Evolutionary conservation across 2,113 vertebrate genomes (phyloP), one percentile per base, ranked within the genome.

Genomic region (Pollimyrus isidori): DNA sequence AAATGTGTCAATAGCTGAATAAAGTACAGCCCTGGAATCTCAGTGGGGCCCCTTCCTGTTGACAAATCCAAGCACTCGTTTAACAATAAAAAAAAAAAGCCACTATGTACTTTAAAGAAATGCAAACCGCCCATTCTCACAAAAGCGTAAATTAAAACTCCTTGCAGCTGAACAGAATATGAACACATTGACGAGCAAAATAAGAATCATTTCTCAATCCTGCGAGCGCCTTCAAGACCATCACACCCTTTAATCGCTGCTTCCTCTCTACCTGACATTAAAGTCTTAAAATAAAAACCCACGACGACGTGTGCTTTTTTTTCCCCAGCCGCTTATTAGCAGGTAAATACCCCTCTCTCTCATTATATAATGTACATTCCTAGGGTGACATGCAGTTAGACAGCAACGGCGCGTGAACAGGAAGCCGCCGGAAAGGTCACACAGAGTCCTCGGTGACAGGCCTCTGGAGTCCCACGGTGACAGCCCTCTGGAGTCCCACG

Each of bases 81-180:
- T 87, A 26, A 87, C n/a, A 86, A 84, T 30, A 52, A 86, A 86
- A 45, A 46, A 45, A 46, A 48, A 48, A 11, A 10, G 6, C 46
- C 30, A 1, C 39, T 26, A 30, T 4, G n/a, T 35, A 5, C 19
- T n/a, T 42, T 56, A 26, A 48, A 1, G 23, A 45, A 87, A 87
- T 69, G 65, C 53, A 82, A 49, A 26, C 83, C 23, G 35, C 56
- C 48, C 13, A 5, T 90, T 86, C 73, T 58, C 26, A 17, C 56
- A 53, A 3, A 86, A n/a, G 45, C 48, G 52, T 49, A n/a, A 89
- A 83, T 82, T 52, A 23, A 92, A 65, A 86, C 88, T 89, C 73
- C 91, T 89, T 90, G 46, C 42, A 65, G 65, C 83, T 62, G 45
- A 56, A 11, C 84, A 65, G 90, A 90, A 89, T 89, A 89, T 35